phyloP scores from a whole-genome alignment of 2,797 vertebrate species.

The Hapalemur alaotrensis region DNA sequence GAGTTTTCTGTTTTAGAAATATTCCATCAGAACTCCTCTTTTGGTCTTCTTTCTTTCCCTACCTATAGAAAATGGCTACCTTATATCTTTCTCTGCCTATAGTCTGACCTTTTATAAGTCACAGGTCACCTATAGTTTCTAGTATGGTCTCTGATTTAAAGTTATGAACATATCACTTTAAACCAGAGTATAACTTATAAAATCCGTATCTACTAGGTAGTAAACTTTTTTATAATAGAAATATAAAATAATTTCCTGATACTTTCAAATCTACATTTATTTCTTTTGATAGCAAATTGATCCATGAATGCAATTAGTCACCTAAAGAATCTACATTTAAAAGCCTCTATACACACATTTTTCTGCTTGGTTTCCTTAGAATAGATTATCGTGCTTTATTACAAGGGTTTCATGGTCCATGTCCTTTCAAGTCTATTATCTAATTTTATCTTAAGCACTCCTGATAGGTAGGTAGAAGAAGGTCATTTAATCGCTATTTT shows the following conservation, averaged over 20 bases:
- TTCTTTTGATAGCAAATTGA: background rate
- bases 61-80: background rate
- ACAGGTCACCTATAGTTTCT: background rate
- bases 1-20: background rate
- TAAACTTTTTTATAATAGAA: background rate
- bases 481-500: constrained; percentile 42
- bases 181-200: background rate
- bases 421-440: background rate
- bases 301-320: background rate
- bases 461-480: constrained; percentile 1
- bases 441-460: constrained; percentile 46
- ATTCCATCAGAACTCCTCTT: background rate
- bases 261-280: background rate
- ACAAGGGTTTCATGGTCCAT: background rate
- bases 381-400: background rate
- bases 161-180: background rate
- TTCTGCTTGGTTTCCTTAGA: background rate
- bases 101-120: background rate
- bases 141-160: background rate
- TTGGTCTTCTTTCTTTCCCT: background rate
- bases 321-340: background rate
- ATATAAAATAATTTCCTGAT: background rate
- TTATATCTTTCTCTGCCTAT: background rate
- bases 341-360: background rate
- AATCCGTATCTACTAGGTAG: background rate